Percentiles rank a stretch among this genome's conserved stretches.
These are phyloP conservation scores for Bimastos eiseni DNA, from an alignment of 2,888 invertebrate genomes.

Conservation along the genomic window DNA sequence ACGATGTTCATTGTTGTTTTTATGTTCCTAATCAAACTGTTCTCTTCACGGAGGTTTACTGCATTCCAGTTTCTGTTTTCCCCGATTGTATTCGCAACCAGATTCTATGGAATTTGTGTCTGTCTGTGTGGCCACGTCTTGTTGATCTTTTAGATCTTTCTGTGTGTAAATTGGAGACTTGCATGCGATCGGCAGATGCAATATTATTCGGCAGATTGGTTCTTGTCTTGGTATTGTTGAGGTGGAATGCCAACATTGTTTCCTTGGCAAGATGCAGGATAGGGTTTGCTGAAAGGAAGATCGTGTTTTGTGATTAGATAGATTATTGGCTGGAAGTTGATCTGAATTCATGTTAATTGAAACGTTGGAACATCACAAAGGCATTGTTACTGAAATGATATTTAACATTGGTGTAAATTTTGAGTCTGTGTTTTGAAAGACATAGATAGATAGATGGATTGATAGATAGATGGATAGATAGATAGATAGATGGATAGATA, in stretches of 20 bases:
- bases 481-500: too few species aligned
- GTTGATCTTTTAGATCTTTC: too few species aligned
- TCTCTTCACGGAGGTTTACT: neutral
- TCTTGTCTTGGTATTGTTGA: neutral
- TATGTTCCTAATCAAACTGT: neutral
- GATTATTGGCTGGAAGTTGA: neutral
- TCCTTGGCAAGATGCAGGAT: neutral
- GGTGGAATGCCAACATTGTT: neutral
- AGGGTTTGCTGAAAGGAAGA: neutral
- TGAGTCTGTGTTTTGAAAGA: neutral
- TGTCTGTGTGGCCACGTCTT: neutral
- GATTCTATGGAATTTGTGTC: neutral
- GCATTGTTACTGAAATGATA: neutral
- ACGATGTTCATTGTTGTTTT: neutral
- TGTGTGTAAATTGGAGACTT: neutral
- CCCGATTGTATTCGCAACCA: neutral
- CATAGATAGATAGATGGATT: too few species aligned
- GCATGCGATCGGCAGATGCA: neutral
- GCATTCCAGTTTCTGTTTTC: neutral
- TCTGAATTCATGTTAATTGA: neutral
- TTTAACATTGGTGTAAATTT: neutral
- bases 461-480: too few species aligned
- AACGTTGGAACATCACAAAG: neutral
- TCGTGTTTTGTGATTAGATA: neutral
- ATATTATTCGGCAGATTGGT: neutral